phyloP scores from a whole-genome alignment of 2,797 vertebrate species.

The Lemur catta region DNA sequence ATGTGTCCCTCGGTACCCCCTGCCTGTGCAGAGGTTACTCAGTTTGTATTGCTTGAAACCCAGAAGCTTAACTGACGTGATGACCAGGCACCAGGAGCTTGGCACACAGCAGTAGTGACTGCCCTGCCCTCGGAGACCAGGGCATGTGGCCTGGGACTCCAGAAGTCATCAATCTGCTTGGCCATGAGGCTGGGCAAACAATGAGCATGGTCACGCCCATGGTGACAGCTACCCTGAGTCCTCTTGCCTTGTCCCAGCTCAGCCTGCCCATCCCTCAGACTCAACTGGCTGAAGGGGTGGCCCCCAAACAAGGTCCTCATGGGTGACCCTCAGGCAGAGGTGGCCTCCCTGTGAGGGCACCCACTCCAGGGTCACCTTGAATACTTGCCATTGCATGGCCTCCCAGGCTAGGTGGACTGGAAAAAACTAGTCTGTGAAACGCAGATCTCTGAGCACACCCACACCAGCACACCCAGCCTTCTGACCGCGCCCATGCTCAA shows the following conservation, averaged over 20 bases:
- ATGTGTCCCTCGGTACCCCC: no score
- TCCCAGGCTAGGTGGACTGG: background rate
- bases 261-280: background rate
- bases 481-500: background rate
- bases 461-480: background rate
- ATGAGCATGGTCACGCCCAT: rapidly evolving
- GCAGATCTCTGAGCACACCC: no score
- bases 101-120: background rate
- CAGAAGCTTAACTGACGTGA: background rate
- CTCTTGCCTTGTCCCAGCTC: background rate
- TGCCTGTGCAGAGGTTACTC: no score
- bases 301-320: background rate
- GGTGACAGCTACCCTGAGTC: background rate
- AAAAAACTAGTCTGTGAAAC: background rate
- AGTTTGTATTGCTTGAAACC: background rate
- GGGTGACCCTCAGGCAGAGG: background rate
- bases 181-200: background rate
- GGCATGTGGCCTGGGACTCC: background rate
- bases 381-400: no score
- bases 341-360: no score
- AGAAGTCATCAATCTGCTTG: background rate
- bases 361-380: no score
- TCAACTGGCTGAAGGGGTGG: background rate
- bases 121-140: background rate
- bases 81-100: no score